Percentiles rank a stretch among this genome's conserved stretches.
These are phyloP conservation scores for Orthochromis malagaraziensis DNA, from an alignment of 2,113 vertebrate genomes.

Conservation along the genomic window DNA sequence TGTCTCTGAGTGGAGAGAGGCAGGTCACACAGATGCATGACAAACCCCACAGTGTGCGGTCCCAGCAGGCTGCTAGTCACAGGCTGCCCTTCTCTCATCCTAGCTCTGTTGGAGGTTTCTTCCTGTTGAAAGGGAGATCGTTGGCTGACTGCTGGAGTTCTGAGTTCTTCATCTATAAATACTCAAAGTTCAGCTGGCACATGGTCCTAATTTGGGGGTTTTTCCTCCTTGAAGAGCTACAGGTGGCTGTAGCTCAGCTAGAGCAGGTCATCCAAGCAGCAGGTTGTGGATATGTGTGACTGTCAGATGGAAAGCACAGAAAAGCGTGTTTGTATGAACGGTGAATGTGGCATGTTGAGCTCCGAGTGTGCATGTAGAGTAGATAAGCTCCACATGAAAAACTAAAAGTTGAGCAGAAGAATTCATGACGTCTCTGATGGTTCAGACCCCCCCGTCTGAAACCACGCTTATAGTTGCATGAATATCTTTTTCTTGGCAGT, in stretches of 20 bases:
- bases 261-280: not conserved
- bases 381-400: not conserved
- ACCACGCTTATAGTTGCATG: rapidly evolving
- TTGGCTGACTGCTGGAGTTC: not conserved
- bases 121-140: not conserved
- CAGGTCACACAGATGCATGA: not conserved
- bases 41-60: not conserved
- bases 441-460: not conserved
- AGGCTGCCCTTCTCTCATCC: not conserved
- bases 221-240: not conserved
- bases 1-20: not conserved
- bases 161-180: not conserved
- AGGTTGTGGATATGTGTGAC: not conserved
- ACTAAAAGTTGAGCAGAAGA: not conserved
- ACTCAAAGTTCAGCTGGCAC: not conserved
- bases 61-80: not conserved
- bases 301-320: not conserved
- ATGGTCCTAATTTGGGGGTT: rapidly evolving
- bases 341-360: not conserved
- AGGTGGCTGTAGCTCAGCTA: not conserved
- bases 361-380: not conserved
- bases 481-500: not conserved
- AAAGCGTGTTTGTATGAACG: not conserved
- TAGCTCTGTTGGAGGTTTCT: not conserved
- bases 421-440: not conserved